phyloP scores from a whole-genome alignment of 1,140 invertebrate species.

The Littorina saxatilis region DNA sequence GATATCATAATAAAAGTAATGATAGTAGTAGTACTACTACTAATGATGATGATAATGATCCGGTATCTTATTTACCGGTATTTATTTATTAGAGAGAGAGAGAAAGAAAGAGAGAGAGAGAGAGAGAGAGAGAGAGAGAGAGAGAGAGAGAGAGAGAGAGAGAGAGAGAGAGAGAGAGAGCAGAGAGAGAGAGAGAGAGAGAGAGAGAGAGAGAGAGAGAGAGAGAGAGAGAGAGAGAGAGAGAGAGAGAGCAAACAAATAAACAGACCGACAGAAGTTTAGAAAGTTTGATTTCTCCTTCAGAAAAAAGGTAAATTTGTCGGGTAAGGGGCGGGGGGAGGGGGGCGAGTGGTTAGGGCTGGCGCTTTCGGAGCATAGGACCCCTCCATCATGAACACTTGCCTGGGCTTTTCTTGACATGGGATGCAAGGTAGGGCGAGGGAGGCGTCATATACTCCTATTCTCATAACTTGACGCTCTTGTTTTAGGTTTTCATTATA shows the following conservation, averaged over 20 bases:
- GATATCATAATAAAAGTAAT: neutral
- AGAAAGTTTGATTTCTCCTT: neutral
- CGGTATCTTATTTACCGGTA: neutral
- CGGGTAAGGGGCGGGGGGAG: too few relatives aligned
- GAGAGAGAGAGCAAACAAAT: conserved; percentile 22
- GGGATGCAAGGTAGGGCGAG: too few relatives aligned
- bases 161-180: neutral
- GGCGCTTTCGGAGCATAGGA: too few relatives aligned
- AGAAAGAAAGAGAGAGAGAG: conserved; percentile 35
- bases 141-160: conserved; percentile 12
- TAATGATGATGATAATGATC: too few relatives aligned
- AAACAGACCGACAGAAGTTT: too few relatives aligned
- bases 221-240: conserved; percentile 30
- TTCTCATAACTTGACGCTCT: too few relatives aligned
- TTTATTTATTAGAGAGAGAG: conserved; percentile 27
- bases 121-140: conserved; percentile 41
- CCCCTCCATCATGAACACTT: too few relatives aligned
- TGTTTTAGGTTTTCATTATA: too few relatives aligned
- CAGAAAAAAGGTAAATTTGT: too few relatives aligned
- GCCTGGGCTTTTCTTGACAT: too few relatives aligned
- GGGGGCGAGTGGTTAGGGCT: too few relatives aligned
- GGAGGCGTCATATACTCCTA: too few relatives aligned
- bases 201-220: neutral
- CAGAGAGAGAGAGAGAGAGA: neutral
- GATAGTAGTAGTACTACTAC: neutral